Base-by-base conservation (phyloP, 2,888 invertebrate genomes). In the Drosophila limbata region DNA sequence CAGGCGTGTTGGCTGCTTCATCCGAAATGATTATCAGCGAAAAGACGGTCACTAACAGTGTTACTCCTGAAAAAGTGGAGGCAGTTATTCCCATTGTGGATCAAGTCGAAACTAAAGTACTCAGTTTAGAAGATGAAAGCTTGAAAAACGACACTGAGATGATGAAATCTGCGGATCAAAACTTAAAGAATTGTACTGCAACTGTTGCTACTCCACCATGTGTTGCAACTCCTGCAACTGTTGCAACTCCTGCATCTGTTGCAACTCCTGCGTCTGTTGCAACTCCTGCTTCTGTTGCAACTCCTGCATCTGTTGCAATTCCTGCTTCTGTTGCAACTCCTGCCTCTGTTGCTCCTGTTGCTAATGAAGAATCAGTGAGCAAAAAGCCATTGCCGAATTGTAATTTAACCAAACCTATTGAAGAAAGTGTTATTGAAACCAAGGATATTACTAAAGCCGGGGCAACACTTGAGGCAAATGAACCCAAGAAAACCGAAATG, bases 61-160 rank as follows among this genome's bases (percentile, higher is more conserved):
- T 21, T 5, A 1, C 8, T n/a, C 1, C 44, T 4, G 59, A 79
- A 40, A 61, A 40, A 3, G 5, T 40, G 11, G 66, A 62, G 0
- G 3, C 59, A 33, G 45, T 25, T 63, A 13, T n/a, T 21, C 71
- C 66, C 33, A 13, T 61, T n/a, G 25, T 61, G n/a, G 61, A 70
- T 25, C 51, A 42, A 59, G 10, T 33, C n/a, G 75, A 79, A 13
- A 33, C 50, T 31, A 62, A 44, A 17, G 15, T 19, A 28, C 33
- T 45, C 1, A 55, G 13, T 35, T 39, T 55, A 3, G 53, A 42
- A 13, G 39, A 62, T 4, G 42, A 62, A 15, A 21, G 9, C 9
- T 1, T 40, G 5, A 50, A 50, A 1, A 48, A 19, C 8, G 21
- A 1, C 1, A 44, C 37, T n/a, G 61, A 66, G 0, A 8, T 42